These are phyloP conservation scores for Lasioglossum lativentre DNA, from an alignment of 2,888 invertebrate species.

Conservation along the genomic window DNA sequence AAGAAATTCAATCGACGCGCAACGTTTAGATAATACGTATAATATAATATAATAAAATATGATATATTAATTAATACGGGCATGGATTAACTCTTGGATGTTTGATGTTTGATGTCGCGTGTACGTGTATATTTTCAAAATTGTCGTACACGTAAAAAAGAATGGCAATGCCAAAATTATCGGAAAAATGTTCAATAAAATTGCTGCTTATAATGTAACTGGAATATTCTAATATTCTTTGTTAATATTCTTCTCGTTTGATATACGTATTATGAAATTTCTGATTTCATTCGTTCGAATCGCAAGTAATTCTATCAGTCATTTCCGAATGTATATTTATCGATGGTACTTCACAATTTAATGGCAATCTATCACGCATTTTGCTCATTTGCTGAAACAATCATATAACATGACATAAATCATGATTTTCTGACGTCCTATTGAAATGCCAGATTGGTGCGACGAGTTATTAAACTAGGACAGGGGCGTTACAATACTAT, in stretches of 20 bases:
- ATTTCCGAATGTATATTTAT: background rate
- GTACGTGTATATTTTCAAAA: too few species aligned
- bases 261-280: background rate
- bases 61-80: background rate
- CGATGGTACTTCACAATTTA: background rate
- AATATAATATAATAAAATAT: background rate
- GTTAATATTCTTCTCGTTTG: background rate
- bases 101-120: background rate
- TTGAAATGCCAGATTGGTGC: background rate
- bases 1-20: background rate
- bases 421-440: background rate
- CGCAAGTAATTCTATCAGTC: background rate
- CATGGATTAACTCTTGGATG: background rate
- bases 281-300: background rate
- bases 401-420: constrained; percentile 1
- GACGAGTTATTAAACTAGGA: background rate
- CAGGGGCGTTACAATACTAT: background rate
- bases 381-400: background rate
- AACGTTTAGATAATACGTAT: background rate
- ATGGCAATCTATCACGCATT: background rate
- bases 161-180: background rate
- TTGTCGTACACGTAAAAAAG: too few species aligned
- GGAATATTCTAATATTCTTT: background rate
- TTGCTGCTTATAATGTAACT: background rate
- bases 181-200: too few species aligned